phyloP scores from a whole-genome alignment of 2,888 invertebrate genomes.

The Hesperia comma region DNA sequence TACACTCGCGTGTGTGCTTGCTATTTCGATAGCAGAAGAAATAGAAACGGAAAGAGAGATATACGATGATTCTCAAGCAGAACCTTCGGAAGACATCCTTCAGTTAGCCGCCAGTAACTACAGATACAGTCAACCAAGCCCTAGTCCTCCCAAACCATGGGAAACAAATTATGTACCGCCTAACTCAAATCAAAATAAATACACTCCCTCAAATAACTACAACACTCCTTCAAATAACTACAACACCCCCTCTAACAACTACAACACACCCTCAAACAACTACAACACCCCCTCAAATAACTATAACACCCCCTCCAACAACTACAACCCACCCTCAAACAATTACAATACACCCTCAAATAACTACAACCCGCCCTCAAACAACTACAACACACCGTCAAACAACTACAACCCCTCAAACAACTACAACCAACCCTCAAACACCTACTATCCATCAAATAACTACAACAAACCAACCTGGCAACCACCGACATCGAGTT shows the following conservation, averaged over 20 bases:
- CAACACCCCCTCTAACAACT: conserved; percentile 42
- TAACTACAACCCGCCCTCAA: conserved; percentile 44
- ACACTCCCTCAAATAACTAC: conserved; percentile 47
- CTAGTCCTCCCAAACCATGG: conserved; percentile 37
- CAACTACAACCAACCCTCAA: conserved; percentile 43
- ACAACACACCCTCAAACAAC: conserved; percentile 47
- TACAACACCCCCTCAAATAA: conserved; percentile 48
- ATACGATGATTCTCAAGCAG: conserved; percentile 61
- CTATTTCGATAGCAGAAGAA: conserved; percentile 60
- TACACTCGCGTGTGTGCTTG: conserved; percentile 62
- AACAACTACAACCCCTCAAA: conserved; percentile 46
- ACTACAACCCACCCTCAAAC: conserved; percentile 48
- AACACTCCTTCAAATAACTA: conserved; percentile 44
- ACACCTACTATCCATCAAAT: conserved; percentile 43
- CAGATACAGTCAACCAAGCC: conserved; percentile 53
- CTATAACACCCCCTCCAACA: conserved; percentile 47
- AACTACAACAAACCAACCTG: conserved; percentile 32
- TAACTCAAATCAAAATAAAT: conserved; percentile 41
- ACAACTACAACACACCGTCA: conserved; percentile 43
- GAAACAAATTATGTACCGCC: conserved; percentile 40
- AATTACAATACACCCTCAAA: conserved; percentile 42
- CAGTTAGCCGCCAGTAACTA: conserved; percentile 54
- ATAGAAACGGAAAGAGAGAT: conserved; percentile 50
- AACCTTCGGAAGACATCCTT: conserved; percentile 57
- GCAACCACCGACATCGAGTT: conserved; percentile 42